phyloP scores from a whole-genome alignment of 2,888 invertebrate species.

The Cyclophora albipunctata region DNA sequence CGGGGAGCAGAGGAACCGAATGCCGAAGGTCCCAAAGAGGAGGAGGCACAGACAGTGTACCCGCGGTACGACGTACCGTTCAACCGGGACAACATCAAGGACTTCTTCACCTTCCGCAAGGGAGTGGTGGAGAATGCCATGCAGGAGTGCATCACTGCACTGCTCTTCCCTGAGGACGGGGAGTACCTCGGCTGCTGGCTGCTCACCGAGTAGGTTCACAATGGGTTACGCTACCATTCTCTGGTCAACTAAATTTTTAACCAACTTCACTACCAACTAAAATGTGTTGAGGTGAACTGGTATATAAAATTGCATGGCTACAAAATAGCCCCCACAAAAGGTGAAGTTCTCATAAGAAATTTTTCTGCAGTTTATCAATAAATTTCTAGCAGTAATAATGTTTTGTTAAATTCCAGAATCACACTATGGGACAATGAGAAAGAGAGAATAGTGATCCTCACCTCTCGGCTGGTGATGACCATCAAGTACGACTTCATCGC shows the following conservation, averaged over 20 bases:
- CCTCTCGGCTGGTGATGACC: slow-evolving; percentile 81
- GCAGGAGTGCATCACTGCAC: slow-evolving; percentile 78
- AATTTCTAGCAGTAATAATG: background rate
- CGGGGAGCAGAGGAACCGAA: slow-evolving; percentile 38
- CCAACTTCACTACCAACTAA: background rate
- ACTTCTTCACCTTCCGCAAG: slow-evolving; percentile 83
- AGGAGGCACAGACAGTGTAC: slow-evolving; percentile 44
- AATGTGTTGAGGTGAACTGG: background rate
- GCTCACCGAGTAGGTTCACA: slow-evolving; percentile 82
- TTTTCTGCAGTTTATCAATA: background rate
- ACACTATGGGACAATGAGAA: slow-evolving; percentile 92
- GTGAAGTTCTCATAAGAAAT: background rate
- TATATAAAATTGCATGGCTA: background rate
- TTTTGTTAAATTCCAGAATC: slow-evolving; percentile 75
- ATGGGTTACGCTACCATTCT: too few relatives aligned
- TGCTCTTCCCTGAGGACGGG: slow-evolving; percentile 82
- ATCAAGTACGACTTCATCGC: slow-evolving; percentile 92
- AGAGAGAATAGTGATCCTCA: slow-evolving; percentile 84
- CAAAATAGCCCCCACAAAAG: background rate
- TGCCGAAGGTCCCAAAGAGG: slow-evolving; percentile 38
- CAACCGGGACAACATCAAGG: slow-evolving; percentile 76
- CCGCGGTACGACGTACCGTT: slow-evolving; percentile 65
- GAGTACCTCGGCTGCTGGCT: slow-evolving; percentile 85
- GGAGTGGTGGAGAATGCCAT: slow-evolving; percentile 84
- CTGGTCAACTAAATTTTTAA: background rate